Base-by-base conservation (phyloP, 2,888 invertebrate species). In the Nasonovia ribisnigri region DNA sequence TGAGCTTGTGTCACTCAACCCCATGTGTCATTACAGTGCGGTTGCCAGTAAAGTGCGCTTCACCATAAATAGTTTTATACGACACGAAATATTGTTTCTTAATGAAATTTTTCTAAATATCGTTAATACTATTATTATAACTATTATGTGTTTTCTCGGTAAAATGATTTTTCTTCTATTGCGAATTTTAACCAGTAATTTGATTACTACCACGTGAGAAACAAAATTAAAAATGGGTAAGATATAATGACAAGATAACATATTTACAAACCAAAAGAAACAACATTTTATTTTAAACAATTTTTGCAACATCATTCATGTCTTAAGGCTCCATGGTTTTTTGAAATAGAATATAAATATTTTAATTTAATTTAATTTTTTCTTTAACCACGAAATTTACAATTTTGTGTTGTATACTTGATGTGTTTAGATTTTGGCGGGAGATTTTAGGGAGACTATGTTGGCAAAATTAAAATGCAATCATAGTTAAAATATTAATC, bases 21-120 rank as follows among this genome's bases (percentile, higher is more conserved):
- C 86, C 93, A 93, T 90, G 93, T 93, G 90, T 86, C 57, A 60
- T 48, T 86, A 43, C 90, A 42, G 90, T 90, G 48, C 90, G 93
- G 93, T 86, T 36, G 93, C 54, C 16, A n/a, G 88, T 89, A 26
- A 89, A 26, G 89, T 84, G 84, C 88, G 92, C 20, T 84, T 60
- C 54, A 89, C 8, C n/a, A 5, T 43, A 51, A 36, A 36, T 77
- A 84, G 36, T 88, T 48, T 67, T 29, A 86, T 51, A 43, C 54
- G 84, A 36, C 29, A 43, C 84, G 24, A 54, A 84, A 42, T 11
- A n/a, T 67, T 46, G 3, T 46, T 90, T 24, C 24, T 24, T 8
- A n/a, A 90, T 67, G 46, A 46, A n/a, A 67, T 60, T 60, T 67
- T 90, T 29, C n/a, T 60, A 90, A 43, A 90, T n/a, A n/a, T 67